Conservation (phyloP, 1,140 invertebrate species). For the Cepaea nemoralis region DNA sequence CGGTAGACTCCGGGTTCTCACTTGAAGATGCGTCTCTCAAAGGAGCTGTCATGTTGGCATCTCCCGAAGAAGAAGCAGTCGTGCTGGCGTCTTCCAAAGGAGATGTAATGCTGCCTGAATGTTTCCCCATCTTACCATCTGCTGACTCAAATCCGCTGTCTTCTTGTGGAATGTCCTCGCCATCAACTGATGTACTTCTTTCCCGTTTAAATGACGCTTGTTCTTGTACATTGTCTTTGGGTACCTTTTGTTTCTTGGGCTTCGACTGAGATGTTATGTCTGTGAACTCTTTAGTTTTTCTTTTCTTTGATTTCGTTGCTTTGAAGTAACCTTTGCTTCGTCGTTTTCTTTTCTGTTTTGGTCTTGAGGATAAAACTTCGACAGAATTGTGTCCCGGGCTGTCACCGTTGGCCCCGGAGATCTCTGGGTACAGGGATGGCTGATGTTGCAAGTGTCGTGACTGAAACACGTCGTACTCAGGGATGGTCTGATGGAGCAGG, state of each 20-base stretch:
- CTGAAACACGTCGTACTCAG: background rate
- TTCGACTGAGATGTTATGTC: background rate
- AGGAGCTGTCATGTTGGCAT: background rate
- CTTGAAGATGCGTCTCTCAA: background rate
- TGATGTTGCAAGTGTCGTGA: background rate
- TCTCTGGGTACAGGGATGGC: background rate
- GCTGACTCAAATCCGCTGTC: slow-evolving; percentile 26
- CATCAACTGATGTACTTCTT: background rate
- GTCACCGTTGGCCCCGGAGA: background rate
- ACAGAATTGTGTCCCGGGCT: background rate
- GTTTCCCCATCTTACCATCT: background rate
- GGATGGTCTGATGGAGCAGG: background rate
- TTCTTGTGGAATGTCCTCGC: background rate
- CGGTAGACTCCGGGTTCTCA: background rate
- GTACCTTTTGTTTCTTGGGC: background rate
- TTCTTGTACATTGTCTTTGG: background rate
- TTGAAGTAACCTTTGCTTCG: slow-evolving; percentile 22
- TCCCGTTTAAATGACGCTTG: background rate
- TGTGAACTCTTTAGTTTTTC: background rate
- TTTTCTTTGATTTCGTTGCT: background rate
- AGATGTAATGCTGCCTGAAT: background rate
- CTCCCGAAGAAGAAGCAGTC: no score
- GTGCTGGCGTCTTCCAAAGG: background rate
- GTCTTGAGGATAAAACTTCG: background rate
- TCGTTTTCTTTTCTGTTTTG: slow-evolving; percentile 21